phyloP scores from a whole-genome alignment of 2,888 invertebrate genomes.

The Anagyrus pseudococci region DNA sequence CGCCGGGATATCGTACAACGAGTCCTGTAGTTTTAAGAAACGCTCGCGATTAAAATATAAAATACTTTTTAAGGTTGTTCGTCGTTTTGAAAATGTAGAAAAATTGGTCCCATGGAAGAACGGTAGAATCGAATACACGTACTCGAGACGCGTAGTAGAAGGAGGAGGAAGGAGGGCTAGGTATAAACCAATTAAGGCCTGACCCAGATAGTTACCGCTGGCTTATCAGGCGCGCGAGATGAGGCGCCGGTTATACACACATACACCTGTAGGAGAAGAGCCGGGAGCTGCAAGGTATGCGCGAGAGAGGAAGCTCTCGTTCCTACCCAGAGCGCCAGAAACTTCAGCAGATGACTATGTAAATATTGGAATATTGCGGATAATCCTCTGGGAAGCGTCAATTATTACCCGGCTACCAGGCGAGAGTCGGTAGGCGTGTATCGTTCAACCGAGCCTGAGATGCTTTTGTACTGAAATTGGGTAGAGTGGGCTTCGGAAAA shows the following conservation, averaged over 20 bases:
- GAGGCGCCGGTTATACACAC: background rate
- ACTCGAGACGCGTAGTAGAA: conserved; percentile 30
- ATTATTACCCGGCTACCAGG: conserved; percentile 21
- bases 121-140: conserved; percentile 41
- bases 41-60: too few relatives aligned
- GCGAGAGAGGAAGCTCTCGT: too few relatives aligned
- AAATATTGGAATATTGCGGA: conserved; percentile 35
- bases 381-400: conserved; percentile 31
- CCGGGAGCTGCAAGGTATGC: conserved; percentile 15
- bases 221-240: conserved; percentile 24
- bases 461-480: too few relatives aligned
- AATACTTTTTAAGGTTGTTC: too few relatives aligned
- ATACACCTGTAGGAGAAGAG: background rate
- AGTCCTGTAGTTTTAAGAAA: too few relatives aligned
- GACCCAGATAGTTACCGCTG: conserved; percentile 46
- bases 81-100: too few relatives aligned
- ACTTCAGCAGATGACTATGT: conserved; percentile 22
- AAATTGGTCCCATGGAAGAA: too few relatives aligned
- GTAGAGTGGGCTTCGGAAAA: too few relatives aligned
- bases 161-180: conserved; percentile 18
- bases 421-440: background rate
- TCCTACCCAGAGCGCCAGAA: background rate
- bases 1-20: too few relatives aligned
- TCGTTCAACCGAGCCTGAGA: too few relatives aligned
- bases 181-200: conserved; percentile 50